A percentile compares a stretch with the other conserved stretches of the same genome.
Conservation (phyloP, 2,113 vertebrate species). For the Aldabrachelys gigantea region DNA sequence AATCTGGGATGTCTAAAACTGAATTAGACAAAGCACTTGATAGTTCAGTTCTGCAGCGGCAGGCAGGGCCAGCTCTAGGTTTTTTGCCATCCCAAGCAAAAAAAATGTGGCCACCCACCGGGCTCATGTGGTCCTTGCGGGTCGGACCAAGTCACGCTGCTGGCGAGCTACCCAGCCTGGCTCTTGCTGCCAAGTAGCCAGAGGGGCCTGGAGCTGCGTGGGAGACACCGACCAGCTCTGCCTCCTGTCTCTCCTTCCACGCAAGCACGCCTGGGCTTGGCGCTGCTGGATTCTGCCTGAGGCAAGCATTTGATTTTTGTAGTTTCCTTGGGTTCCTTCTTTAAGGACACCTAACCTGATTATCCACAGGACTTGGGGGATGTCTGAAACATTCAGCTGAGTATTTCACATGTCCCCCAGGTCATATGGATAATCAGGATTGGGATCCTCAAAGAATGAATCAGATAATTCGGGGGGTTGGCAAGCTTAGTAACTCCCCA, state of each 20-base stretch:
- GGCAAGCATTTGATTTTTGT: not conserved
- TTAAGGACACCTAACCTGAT: not conserved
- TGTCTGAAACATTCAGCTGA: accelerated
- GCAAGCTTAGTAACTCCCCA: not conserved
- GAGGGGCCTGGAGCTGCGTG: too few species aligned
- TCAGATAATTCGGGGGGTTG: not conserved
- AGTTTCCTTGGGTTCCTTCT: not conserved
- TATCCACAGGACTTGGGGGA: accelerated
- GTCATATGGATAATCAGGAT: accelerated
- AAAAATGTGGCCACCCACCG: too few species aligned
- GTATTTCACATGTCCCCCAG: not conserved
- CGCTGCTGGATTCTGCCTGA: not conserved
- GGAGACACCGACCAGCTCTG: too few species aligned
- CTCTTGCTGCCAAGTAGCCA: too few species aligned
- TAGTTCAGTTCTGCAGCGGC: accelerated
- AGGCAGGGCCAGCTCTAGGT: not conserved
- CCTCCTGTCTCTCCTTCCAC: too few species aligned
- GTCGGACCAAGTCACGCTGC: too few species aligned
- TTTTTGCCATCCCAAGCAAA: too few species aligned
- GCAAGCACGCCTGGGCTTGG: too few species aligned
- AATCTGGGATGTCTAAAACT: not conserved
- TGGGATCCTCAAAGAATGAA: not conserved
- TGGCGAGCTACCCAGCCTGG: too few species aligned
- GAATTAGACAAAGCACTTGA: accelerated
- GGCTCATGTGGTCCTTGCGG: too few species aligned